These are phyloP conservation scores for Proteles cristata DNA, from an alignment of 2,113 vertebrate genomes.

Conservation along the genomic window DNA sequence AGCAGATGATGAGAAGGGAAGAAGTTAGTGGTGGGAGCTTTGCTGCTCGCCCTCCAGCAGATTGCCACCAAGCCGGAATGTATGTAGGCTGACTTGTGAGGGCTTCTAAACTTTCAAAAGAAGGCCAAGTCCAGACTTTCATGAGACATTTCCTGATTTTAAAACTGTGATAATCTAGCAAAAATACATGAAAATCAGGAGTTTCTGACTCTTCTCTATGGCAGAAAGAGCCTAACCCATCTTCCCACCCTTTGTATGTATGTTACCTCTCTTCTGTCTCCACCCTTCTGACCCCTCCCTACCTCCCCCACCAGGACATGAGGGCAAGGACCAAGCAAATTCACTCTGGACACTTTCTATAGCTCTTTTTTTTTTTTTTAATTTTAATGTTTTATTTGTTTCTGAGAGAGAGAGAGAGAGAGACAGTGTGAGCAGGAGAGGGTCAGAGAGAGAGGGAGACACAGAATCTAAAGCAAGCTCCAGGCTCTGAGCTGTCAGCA, in stretches of 20 bases:
- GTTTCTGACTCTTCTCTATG: not conserved
- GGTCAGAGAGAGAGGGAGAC: too few relatives aligned
- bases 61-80: not conserved
- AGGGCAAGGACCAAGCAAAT: not conserved
- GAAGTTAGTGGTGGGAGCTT: not conserved
- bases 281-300: too few relatives aligned
- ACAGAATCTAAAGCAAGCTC: too few relatives aligned
- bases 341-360: not conserved
- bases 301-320: not conserved
- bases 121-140: not conserved
- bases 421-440: too few relatives aligned
- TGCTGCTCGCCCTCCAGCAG: not conserved
- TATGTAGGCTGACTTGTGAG: not conserved
- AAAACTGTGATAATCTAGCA: not conserved
- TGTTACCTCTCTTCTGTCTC: not conserved
- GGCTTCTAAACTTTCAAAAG: not conserved
- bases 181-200: not conserved
- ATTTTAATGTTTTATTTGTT: too few relatives aligned
- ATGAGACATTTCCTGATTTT: not conserved
- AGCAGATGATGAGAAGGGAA: not conserved
- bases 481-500: too few relatives aligned
- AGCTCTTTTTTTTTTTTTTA: not conserved
- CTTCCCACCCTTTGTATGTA: not conserved
- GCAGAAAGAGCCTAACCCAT: not conserved
- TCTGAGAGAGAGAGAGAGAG: too few relatives aligned